phyloP scores from a whole-genome alignment of 2,888 invertebrate species.

The Nemapogon koenigi region DNA sequence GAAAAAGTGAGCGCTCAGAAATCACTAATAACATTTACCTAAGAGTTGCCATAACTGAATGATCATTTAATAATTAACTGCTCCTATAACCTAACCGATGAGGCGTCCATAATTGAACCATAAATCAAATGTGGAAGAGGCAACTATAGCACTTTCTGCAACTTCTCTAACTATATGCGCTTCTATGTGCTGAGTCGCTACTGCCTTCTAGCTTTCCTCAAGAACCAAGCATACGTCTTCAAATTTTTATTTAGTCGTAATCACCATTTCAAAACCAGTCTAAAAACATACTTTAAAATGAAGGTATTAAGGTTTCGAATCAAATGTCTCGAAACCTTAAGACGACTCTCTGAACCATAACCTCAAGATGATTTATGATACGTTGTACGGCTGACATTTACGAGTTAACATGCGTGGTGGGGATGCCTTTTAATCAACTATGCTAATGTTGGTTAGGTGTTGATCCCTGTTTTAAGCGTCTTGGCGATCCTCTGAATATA shows the following conservation, averaged over 20 bases:
- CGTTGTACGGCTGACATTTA: constrained; percentile 57
- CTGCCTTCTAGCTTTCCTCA: constrained; percentile 37
- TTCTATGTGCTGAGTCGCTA: constrained; percentile 50
- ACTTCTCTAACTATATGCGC: constrained; percentile 40
- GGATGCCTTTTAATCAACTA: constrained; percentile 62
- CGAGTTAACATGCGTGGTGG: constrained; percentile 52
- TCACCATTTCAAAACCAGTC: constrained; percentile 2
- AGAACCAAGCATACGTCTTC: constrained; percentile 12
- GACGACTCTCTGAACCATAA: constrained; percentile 43
- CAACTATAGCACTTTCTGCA: constrained; percentile 25
- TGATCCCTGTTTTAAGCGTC: constrained; percentile 34
- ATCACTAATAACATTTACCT: constrained; percentile 20
- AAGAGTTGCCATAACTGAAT: constrained; percentile 12
- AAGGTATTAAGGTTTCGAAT: constrained; percentile 20
- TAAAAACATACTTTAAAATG: constrained; percentile 21
- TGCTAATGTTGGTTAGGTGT: constrained; percentile 53
- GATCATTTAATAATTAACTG: constrained; percentile 26
- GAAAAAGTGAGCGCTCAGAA: constrained; percentile 15
- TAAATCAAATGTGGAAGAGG: constrained; percentile 42
- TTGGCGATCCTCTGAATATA: constrained; percentile 31
- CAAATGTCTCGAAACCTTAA: constrained; percentile 7
- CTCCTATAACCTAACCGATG: constrained; percentile 33
- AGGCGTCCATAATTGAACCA: constrained; percentile 48
- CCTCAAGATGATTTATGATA: constrained; percentile 63
- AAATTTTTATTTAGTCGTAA: neutral